Conservation (phyloP, 2,888 invertebrate genomes). For the Lasioglossum zephyrum region DNA sequence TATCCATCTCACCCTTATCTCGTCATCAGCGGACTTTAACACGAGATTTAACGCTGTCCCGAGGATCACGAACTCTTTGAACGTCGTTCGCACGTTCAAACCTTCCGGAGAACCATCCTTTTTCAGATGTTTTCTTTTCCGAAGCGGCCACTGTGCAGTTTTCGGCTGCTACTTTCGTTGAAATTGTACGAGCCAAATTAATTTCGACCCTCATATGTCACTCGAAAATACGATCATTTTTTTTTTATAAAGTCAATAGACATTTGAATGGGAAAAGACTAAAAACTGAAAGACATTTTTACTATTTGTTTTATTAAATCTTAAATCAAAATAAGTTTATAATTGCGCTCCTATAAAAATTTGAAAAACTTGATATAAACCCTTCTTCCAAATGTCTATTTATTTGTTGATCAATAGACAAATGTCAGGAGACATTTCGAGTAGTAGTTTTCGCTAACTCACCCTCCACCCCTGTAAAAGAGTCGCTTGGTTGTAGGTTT, state of each 20-base stretch:
- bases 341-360: too few species aligned
- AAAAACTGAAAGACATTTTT: too few species aligned
- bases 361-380: too few species aligned
- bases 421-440: too few species aligned
- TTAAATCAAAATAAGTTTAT: too few species aligned
- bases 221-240: too few species aligned
- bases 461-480: neutral
- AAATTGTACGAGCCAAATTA: neutral
- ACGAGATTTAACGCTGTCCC: conserved; percentile 72
- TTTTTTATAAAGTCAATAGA: too few species aligned
- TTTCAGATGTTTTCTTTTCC: neutral
- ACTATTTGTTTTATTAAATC: too few species aligned
- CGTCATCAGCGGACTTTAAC: conserved; percentile 64
- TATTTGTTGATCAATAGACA: too few species aligned
- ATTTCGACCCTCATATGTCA: neutral
- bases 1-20: conserved; percentile 30
- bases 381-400: too few species aligned
- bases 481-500: neutral
- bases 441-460: neutral
- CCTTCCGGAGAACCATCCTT: neutral
- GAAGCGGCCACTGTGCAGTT: neutral
- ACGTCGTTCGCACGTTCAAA: neutral
- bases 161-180: neutral
- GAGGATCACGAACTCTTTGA: conserved; percentile 30
- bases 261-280: too few species aligned